Percentiles rank a stretch among this genome's conserved stretches.
Conservation (phyloP, 2,113 vertebrate genomes). For the Thalassoma bifasciatum region DNA sequence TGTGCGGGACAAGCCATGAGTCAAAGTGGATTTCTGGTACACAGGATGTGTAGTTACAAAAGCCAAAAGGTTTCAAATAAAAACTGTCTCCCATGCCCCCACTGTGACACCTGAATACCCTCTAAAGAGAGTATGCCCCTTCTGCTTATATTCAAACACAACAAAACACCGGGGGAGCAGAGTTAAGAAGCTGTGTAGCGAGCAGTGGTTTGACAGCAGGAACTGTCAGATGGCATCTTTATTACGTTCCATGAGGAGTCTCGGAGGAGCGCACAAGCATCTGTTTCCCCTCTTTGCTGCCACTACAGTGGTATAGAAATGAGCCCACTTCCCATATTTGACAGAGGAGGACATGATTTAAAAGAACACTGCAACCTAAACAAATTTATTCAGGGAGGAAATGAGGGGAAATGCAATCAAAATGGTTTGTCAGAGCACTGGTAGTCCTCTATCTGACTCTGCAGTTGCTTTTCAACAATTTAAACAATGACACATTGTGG, state of each 20-base stretch:
- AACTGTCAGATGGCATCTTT: conserved; percentile 79
- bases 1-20: conserved; percentile 3
- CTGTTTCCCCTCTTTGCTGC: conserved; percentile 67
- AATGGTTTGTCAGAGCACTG: background rate
- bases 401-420: background rate
- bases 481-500: too few species aligned
- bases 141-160: conserved; percentile 55
- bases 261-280: conserved; percentile 69
- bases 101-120: conserved; percentile 21
- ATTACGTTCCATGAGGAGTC: conserved; percentile 71
- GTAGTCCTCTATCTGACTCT: background rate
- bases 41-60: conserved; percentile 7
- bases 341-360: conserved; percentile 46
- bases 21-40: background rate
- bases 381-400: conserved; percentile 12
- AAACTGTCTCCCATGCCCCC: conserved; percentile 29
- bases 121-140: conserved; percentile 40
- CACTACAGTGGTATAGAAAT: conserved; percentile 56
- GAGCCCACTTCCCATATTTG: conserved; percentile 43
- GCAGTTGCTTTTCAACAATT: background rate
- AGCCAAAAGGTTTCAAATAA: conserved; percentile 35
- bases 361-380: conserved; percentile 17
- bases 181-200: conserved; percentile 58
- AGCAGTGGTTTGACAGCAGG: conserved; percentile 74
- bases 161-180: conserved; percentile 54